Evolutionary conservation across 2,888 invertebrate species (phyloP).

Genomic region (Spodoptera littoralis): DNA sequence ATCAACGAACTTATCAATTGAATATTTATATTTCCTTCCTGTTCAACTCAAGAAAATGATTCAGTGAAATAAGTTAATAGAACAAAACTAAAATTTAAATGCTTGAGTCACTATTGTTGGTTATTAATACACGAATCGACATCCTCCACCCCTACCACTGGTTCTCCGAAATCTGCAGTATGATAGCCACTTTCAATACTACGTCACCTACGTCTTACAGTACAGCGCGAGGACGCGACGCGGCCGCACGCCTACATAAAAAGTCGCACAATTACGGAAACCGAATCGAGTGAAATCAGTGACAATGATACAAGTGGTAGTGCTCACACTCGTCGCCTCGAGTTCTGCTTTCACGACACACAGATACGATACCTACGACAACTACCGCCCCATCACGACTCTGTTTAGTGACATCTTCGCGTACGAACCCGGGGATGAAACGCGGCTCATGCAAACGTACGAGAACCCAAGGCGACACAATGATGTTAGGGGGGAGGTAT

Average conservation of each 20-base stretch:
- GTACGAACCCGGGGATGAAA: slow-evolving; percentile 22
- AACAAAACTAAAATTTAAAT: no score
- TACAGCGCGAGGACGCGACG: slow-evolving; percentile 20
- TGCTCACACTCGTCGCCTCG: slow-evolving; percentile 18
- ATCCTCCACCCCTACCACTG: slow-evolving; percentile 21
- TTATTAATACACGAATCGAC: neutral
- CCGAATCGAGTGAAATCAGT: slow-evolving; percentile 6
- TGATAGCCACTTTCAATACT: slow-evolving; percentile 8
- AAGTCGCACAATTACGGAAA: neutral
- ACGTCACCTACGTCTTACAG: slow-evolving; percentile 34
- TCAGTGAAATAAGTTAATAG: no score
- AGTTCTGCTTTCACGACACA: slow-evolving; percentile 34
- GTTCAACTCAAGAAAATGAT: no score
- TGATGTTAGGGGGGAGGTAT: slow-evolving; percentile 30
- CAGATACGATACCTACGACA: slow-evolving; percentile 15
- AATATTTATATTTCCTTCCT: no score
- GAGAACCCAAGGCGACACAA: slow-evolving; percentile 14
- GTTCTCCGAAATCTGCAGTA: neutral
- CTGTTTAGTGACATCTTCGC: neutral
- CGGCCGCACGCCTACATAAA: slow-evolving; percentile 27
- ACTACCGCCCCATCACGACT: slow-evolving; percentile 20
- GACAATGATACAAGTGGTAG: slow-evolving; percentile 40
- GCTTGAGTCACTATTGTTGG: no score
- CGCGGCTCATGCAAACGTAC: slow-evolving; percentile 17
- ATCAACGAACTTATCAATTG: no score